Evolutionary conservation across 92 coral and sea anemone species (phyloP), one percentile per base, ranked within the genome.

Genomic region (Phymanthus crucifer): DNA sequence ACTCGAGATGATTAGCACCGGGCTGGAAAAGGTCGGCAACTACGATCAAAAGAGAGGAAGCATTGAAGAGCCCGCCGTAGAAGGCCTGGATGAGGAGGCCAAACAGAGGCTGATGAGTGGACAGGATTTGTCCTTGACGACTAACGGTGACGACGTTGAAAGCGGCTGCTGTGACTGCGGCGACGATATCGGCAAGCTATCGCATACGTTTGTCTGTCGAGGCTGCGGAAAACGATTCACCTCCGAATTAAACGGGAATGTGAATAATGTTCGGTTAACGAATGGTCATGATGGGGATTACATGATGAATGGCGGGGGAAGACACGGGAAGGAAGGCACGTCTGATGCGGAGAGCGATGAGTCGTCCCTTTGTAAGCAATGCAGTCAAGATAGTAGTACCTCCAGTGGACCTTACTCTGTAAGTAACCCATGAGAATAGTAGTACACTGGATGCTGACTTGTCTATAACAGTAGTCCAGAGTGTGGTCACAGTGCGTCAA

Each of bases 101-200:
- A 71, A 80, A 70, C 88, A 83, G 52, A 86, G 83, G 24, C 71
- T 90, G 48, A 79, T 88, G 89, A 90, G 75, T 52, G 98, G 91
- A 0, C 93, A 92, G 70, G 87, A 74, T 29, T 73, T 83, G 17
- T 48, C 82, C 61, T 65, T 40, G 67, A 80, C 75, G 2, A 78
- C 58, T 35, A 90, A 79, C 70, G 92, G 94, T 17, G 97, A 90
- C 11, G 96, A 95, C 40, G 87, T 71, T 27, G 98, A 95, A 70
- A 93, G 94, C 67, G 98, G 98, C 3, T 93, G 96, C 76, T 95
- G 93, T 79, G 97, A 94, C 58, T 94, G 95, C 70, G 93, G 91
- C 4, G 96, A 88, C 45, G 95, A 93, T 26, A 70, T 83, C 3
- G 87, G 77, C 61, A 87, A 88, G 66, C 45, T 80, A 17, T 64